phyloP scores from a whole-genome alignment of 2,113 vertebrate genomes.

The Corythoichthys haematopterus region DNA sequence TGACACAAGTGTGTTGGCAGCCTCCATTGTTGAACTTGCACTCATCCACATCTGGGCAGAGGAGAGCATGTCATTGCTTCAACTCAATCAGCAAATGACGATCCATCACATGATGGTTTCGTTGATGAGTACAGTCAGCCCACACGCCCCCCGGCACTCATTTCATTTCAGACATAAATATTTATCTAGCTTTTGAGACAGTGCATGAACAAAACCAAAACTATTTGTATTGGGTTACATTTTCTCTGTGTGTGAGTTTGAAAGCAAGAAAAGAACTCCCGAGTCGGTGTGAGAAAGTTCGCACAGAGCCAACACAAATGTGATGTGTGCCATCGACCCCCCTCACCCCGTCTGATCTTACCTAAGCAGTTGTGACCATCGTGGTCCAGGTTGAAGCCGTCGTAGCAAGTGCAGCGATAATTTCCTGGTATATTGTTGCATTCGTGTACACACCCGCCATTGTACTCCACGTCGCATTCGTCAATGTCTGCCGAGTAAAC shows the following conservation, averaged over 20 bases:
- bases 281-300: constrained; percentile 26
- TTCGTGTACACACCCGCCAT: constrained; percentile 94
- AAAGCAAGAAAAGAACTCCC: constrained; percentile 1
- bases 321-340: constrained; percentile 11
- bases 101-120: constrained; percentile 4
- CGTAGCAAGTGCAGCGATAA: constrained; percentile 93
- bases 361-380: constrained; percentile 98
- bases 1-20: constrained; percentile 92
- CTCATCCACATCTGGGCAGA: constrained; percentile 82
- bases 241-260: not conserved
- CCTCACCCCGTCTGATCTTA: constrained; percentile 61
- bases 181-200: constrained; percentile 5
- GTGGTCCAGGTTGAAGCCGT: constrained; percentile 92
- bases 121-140: not conserved
- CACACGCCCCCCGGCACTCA: not conserved
- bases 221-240: constrained; percentile 10
- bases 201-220: constrained; percentile 9
- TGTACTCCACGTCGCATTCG: constrained; percentile 90
- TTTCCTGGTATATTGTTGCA: constrained; percentile 97
- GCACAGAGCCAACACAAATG: constrained; percentile 29
- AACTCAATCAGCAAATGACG: constrained; percentile 5
- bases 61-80: not conserved
- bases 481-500: constrained; percentile 80
- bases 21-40: constrained; percentile 92
- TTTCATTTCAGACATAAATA: constrained; percentile 14